These are phyloP conservation scores for Stomorhina lunata DNA, from an alignment of 2,888 invertebrate genomes.

Conservation along the genomic window DNA sequence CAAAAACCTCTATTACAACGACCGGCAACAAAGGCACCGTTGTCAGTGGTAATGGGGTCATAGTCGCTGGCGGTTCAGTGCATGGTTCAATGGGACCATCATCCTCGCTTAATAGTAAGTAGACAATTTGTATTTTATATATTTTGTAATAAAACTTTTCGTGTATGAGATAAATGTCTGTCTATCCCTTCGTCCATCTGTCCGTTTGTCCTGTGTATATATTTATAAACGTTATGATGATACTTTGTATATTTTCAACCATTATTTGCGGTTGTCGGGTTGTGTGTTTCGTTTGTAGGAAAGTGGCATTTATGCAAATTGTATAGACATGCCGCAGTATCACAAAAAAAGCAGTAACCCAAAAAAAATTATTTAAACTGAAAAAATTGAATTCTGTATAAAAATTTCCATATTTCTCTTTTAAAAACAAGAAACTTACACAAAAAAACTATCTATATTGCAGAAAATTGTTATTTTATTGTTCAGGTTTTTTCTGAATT, in stretches of 20 bases:
- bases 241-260: conserved; percentile 42
- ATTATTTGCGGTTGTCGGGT: conserved; percentile 50
- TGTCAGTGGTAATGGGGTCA: conserved; percentile 70
- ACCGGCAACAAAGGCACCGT: conserved; percentile 65
- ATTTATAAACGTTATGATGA: conserved; percentile 20
- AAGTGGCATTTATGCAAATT: conserved; percentile 63
- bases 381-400: conserved; percentile 1
- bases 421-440: not conserved
- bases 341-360: conserved; percentile 19
- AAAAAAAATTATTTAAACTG: not conserved
- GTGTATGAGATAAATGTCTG: not conserved
- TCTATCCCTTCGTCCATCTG: not conserved
- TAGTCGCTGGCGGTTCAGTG: conserved; percentile 72
- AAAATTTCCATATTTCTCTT: not conserved
- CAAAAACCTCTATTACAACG: conserved; percentile 63
- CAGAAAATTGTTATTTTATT: conserved; percentile 63
- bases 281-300: not conserved
- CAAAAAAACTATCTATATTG: conserved; percentile 24
- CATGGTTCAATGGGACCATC: conserved; percentile 71
- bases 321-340: conserved; percentile 30
- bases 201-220: not conserved
- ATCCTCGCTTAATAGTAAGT: conserved; percentile 77
- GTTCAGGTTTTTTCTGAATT: conserved; percentile 31
- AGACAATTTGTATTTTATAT: conserved; percentile 2
- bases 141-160: not conserved